These are phyloP conservation scores for Blera fallax DNA, from an alignment of 2,888 invertebrate species.

Conservation along the genomic window DNA sequence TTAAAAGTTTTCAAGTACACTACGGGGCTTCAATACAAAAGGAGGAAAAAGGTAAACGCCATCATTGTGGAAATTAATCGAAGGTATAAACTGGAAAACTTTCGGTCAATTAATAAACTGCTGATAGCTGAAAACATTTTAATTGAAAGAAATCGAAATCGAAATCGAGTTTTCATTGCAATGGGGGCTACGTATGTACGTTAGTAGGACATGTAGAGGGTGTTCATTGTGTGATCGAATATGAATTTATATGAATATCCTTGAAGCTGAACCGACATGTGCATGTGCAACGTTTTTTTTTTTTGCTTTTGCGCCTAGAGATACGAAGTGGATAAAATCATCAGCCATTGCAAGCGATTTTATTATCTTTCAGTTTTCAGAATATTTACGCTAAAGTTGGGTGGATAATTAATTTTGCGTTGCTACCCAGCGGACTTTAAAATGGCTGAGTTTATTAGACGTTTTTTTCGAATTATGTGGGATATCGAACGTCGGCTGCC, in stretches of 20 bases:
- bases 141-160: constrained; percentile 55
- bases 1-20: constrained; percentile 8
- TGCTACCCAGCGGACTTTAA: too few relatives aligned
- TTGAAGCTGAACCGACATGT: neutral
- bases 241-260: neutral
- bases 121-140: constrained; percentile 67
- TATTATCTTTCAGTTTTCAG: neutral
- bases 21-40: neutral
- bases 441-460: too few relatives aligned
- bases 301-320: neutral
- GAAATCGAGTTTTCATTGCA: constrained; percentile 11
- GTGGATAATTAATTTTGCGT: too few relatives aligned
- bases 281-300: neutral
- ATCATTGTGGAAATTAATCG: constrained; percentile 22
- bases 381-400: too few relatives aligned
- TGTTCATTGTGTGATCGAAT: neutral
- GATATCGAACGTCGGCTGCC: too few relatives aligned
- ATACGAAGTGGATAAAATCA: neutral
- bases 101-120: constrained; percentile 63
- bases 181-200: neutral
- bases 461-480: too few relatives aligned
- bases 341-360: neutral
- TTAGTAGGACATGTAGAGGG: neutral
- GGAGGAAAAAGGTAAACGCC: constrained; percentile 15
- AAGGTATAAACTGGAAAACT: constrained; percentile 37